These are phyloP conservation scores for Chiroxiphia lanceolata DNA, from an alignment of 2,797 vertebrate genomes.

Conservation along the genomic window DNA sequence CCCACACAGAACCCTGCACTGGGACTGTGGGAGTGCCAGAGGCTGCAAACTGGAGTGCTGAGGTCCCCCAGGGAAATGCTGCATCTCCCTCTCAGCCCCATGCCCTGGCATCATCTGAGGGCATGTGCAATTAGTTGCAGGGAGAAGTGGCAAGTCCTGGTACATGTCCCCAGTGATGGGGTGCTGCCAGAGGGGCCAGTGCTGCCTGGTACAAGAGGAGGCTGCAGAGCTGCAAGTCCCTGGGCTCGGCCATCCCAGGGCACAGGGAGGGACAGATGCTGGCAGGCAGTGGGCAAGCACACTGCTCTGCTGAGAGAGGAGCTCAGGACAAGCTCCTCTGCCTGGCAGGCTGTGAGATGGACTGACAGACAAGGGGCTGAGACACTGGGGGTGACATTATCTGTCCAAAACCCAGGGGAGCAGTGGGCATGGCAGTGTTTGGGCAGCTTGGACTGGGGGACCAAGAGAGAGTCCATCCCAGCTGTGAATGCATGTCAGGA, in stretches of 20 bases:
- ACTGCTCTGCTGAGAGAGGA: background rate
- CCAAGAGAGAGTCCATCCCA: background rate
- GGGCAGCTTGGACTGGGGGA: background rate
- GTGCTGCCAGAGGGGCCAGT: background rate
- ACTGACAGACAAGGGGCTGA: background rate
- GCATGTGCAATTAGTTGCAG: rapidly evolving
- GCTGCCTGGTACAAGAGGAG: background rate
- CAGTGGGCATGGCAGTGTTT: background rate
- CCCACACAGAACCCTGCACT: rapidly evolving
- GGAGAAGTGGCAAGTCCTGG: background rate
- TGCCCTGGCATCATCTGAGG: rapidly evolving
- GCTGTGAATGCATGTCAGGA: rapidly evolving
- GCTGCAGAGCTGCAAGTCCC: background rate
- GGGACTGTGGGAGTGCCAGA: background rate
- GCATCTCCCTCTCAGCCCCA: background rate
- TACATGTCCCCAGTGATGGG: rapidly evolving
- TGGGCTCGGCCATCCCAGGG: background rate
- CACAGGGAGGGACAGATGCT: rapidly evolving
- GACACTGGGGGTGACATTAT: background rate
- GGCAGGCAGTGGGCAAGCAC: background rate
- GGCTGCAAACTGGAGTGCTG: background rate
- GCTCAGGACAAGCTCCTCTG: background rate
- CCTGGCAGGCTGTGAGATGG: background rate
- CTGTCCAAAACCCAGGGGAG: background rate
- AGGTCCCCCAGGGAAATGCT: background rate